These are phyloP conservation scores for Drosophila suzukii DNA, from an alignment of 1,140 invertebrate genomes.

Conservation along the genomic window DNA sequence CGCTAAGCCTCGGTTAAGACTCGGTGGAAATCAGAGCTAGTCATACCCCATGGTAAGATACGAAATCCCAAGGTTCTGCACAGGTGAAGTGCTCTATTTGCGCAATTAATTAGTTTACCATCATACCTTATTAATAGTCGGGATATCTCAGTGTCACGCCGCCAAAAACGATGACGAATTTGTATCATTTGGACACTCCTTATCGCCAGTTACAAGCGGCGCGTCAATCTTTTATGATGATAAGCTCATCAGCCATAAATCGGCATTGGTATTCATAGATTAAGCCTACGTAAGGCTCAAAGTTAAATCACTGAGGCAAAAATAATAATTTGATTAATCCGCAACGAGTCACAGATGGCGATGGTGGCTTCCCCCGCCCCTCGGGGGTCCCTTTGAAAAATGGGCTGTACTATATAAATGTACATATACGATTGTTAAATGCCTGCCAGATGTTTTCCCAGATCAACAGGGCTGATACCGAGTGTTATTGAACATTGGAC, in stretches of 20 bases:
- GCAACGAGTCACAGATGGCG: slow-evolving; percentile 13
- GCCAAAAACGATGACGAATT: slow-evolving; percentile 17
- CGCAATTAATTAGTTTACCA: slow-evolving; percentile 32
- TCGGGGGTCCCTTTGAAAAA: slow-evolving; percentile 2
- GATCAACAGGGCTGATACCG: slow-evolving; percentile 22
- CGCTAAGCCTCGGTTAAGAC: slow-evolving; percentile 9
- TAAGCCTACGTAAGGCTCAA: slow-evolving; percentile 34
- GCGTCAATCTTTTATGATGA: slow-evolving; percentile 26
- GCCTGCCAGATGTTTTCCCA: slow-evolving; percentile 27
- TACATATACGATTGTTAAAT: slow-evolving; percentile 2
- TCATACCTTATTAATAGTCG: slow-evolving; percentile 26
- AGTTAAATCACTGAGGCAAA: slow-evolving; percentile 25
- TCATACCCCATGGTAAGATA: background rate
- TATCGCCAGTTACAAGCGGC: slow-evolving; percentile 34
- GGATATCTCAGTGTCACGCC: slow-evolving; percentile 14
- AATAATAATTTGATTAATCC: slow-evolving; percentile 42
- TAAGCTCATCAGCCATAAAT: slow-evolving; percentile 13
- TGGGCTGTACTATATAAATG: background rate
- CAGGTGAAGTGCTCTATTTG: slow-evolving; percentile 9
- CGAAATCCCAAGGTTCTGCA: background rate
- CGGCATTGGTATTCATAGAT: slow-evolving; percentile 18
- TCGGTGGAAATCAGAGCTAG: background rate
- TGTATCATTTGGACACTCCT: slow-evolving; percentile 16
- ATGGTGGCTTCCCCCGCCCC: background rate
- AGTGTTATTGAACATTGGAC: slow-evolving; percentile 36